Evolutionary conservation across 1,140 invertebrate genomes (phyloP).

Genomic region (Nephotettix cincticeps): DNA sequence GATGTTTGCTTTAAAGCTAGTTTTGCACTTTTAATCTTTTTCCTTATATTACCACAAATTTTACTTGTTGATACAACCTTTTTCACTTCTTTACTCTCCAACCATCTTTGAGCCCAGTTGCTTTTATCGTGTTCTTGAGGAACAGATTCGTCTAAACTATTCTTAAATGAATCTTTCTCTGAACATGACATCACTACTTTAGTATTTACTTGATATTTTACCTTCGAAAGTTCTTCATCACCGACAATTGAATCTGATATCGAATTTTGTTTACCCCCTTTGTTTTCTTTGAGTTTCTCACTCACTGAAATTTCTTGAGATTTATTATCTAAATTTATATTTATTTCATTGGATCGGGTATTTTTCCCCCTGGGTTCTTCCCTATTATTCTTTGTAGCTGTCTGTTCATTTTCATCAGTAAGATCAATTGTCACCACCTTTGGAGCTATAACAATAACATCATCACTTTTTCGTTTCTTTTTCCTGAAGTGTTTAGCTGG

Average conservation of each 20-base stretch:
- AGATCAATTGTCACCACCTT: conserved; percentile 22
- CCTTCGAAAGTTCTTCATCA: background rate
- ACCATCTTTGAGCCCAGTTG: conserved; percentile 39
- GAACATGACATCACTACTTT: background rate
- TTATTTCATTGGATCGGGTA: too few species aligned
- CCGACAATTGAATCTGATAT: background rate
- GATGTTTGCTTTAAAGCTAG: background rate
- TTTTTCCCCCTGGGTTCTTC: too few species aligned
- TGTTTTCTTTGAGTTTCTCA: background rate
- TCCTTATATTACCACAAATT: conserved; percentile 39
- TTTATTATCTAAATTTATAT: too few species aligned
- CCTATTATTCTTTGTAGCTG: background rate
- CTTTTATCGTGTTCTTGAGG: background rate
- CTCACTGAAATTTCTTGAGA: background rate
- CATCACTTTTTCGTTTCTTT: conserved; percentile 18
- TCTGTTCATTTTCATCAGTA: background rate
- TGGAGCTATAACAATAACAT: conserved; percentile 21
- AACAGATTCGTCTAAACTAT: background rate
- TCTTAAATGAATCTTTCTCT: too few species aligned
- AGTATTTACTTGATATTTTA: background rate
- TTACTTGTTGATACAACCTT: conserved; percentile 39
- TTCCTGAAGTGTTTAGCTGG: conserved; percentile 5
- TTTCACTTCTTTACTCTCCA: conserved; percentile 40
- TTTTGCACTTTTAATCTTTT: conserved; percentile 34
- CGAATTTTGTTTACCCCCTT: background rate